Conservation (phyloP, 2,888 invertebrate species). For the Morinoia aosen region DNA sequence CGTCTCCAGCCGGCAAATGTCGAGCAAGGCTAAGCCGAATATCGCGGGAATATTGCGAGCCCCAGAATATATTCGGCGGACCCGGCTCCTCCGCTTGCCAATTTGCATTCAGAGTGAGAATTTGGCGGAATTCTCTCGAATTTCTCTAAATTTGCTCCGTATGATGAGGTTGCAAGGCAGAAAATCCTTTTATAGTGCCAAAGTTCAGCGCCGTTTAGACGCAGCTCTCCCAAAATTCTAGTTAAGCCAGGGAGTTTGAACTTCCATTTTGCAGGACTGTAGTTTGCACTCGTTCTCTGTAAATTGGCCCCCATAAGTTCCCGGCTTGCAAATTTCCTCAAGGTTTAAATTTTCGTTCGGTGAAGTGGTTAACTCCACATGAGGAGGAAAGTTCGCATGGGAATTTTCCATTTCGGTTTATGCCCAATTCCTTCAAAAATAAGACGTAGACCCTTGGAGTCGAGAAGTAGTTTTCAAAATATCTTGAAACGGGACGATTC, state of each 20-base stretch:
- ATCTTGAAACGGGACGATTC: not conserved
- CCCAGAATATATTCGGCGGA: slow-evolving; percentile 39
- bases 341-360: slow-evolving; percentile 6
- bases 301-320: slow-evolving; percentile 21
- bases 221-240: slow-evolving; percentile 52
- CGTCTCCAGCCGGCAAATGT: slow-evolving; percentile 10
- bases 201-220: slow-evolving; percentile 48
- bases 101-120: slow-evolving; percentile 53
- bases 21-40: slow-evolving; percentile 46
- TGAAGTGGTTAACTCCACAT: slow-evolving; percentile 9
- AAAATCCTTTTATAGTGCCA: slow-evolving; percentile 53
- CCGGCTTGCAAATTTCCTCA: slow-evolving; percentile 19
- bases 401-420: slow-evolving; percentile 12
- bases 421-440: not conserved
- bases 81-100: slow-evolving; percentile 51
- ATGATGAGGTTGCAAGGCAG: slow-evolving; percentile 53
- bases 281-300: slow-evolving; percentile 38
- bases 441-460: not conserved
- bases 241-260: slow-evolving; percentile 45
- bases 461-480: not conserved
- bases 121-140: slow-evolving; percentile 50
- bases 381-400: not conserved
- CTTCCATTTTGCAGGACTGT: slow-evolving; percentile 45
- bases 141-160: slow-evolving; percentile 53
- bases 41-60: slow-evolving; percentile 47